These are phyloP conservation scores for Lepisosteus oculatus DNA, from an alignment of 2,113 vertebrate genomes.

Conservation along the genomic window DNA sequence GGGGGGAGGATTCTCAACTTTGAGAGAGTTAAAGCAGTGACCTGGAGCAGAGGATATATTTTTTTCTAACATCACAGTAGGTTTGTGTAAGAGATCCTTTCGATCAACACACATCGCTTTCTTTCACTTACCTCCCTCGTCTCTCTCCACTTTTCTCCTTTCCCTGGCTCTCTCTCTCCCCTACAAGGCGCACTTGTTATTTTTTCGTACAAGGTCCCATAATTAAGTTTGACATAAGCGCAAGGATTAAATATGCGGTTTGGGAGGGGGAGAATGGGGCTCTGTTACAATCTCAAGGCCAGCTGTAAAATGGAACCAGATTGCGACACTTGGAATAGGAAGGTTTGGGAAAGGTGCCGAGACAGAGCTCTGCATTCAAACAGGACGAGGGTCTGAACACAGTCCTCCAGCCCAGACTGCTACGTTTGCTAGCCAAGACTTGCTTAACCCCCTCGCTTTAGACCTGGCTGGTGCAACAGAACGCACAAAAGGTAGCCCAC, in stretches of 20 bases:
- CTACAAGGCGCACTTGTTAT: conserved; percentile 78
- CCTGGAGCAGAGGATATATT: neutral
- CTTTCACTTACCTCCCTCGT: conserved; percentile 36
- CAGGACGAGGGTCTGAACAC: conserved; percentile 38
- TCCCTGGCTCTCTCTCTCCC: conserved; percentile 41
- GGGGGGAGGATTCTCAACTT: too few relatives aligned
- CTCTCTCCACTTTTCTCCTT: conserved; percentile 37
- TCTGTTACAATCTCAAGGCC: conserved; percentile 82
- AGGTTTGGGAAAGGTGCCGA: conserved; percentile 72
- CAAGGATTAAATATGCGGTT: conserved; percentile 99
- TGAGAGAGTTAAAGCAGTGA: conserved; percentile 18
- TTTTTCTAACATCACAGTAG: conserved; percentile 47
- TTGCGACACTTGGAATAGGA: conserved; percentile 74
- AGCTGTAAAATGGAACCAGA: conserved; percentile 87
- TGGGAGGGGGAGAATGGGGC: conserved; percentile 76
- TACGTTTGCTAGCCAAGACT: conserved; percentile 40
- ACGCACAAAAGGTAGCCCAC: neutral
- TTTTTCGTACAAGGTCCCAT: conserved; percentile 85
- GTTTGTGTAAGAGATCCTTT: conserved; percentile 64
- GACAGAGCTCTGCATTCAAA: conserved; percentile 53
- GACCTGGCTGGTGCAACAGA: neutral
- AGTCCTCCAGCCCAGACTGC: conserved; percentile 50
- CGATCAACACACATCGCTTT: conserved; percentile 56
- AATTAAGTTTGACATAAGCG: conserved; percentile 99
- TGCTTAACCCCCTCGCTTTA: conserved; percentile 8